These are phyloP conservation scores for Heterodera carotae DNA, from an alignment of 1,140 invertebrate genomes.

Conservation along the genomic window DNA sequence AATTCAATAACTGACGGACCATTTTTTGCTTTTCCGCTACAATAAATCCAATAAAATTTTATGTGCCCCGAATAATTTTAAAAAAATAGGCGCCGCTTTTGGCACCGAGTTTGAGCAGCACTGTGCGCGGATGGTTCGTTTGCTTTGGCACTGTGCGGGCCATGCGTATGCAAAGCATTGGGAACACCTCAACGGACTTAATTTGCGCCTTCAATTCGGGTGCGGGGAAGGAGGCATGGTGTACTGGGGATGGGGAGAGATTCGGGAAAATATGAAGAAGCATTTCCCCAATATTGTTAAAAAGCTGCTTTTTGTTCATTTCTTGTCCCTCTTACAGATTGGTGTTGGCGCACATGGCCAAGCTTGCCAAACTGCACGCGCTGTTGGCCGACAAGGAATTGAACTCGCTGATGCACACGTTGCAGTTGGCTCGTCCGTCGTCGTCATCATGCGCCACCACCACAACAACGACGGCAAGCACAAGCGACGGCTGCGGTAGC, in stretches of 20 bases:
- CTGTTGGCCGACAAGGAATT: conserved; percentile 59
- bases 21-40: too few relatives aligned
- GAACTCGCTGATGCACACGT: conserved; percentile 41
- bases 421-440: conserved; percentile 51
- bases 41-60: not conserved
- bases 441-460: conserved; percentile 24
- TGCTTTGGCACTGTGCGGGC: conserved; percentile 62
- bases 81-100: conserved; percentile 51
- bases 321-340: conserved; percentile 12
- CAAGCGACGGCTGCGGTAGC: conserved; percentile 5
- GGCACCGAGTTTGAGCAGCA: conserved; percentile 53
- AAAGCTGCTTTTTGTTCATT: not conserved
- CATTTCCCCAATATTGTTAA: not conserved
- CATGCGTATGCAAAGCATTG: conserved; percentile 63
- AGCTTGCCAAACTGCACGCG: conserved; percentile 43
- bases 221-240: too few relatives aligned
- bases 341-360: conserved; percentile 57
- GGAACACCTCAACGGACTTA: conserved; percentile 52
- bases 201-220: conserved; percentile 58
- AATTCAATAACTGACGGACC: too few relatives aligned
- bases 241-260: too few relatives aligned
- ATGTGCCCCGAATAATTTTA: not conserved
- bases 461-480: not conserved
- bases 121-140: conserved; percentile 42
- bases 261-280: too few relatives aligned